These are phyloP conservation scores for Gisinianus flammeolus DNA, from an alignment of 2,888 invertebrate species.

Conservation along the genomic window DNA sequence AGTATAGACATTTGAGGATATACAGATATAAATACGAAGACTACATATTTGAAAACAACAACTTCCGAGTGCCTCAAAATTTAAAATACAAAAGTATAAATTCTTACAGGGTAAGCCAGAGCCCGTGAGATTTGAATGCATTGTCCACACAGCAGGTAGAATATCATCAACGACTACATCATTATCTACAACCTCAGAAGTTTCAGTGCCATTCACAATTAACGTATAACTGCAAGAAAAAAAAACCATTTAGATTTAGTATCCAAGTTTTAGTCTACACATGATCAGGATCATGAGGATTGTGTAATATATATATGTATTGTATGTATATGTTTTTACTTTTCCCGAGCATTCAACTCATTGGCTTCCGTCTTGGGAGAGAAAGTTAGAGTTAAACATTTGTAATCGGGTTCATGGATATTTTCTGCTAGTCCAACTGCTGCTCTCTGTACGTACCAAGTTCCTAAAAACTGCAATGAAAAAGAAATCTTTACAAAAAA, in stretches of 20 bases:
- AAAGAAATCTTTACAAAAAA: neutral
- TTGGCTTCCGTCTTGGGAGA: neutral
- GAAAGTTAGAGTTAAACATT: neutral
- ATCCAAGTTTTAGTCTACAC: neutral
- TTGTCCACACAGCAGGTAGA: neutral
- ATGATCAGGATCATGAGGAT: neutral
- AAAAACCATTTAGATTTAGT: neutral
- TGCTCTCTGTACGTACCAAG: neutral
- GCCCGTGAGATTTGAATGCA: neutral
- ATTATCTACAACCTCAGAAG: neutral
- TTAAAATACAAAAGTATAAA: neutral
- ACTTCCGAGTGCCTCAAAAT: neutral
- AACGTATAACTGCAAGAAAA: neutral
- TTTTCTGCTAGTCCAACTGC: neutral
- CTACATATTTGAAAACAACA: neutral
- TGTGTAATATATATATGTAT: neutral
- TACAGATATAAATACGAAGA: neutral
- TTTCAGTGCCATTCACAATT: neutral
- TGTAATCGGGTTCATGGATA: neutral
- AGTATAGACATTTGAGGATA: neutral
- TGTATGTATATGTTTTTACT: neutral
- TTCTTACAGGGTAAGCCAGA: neutral
- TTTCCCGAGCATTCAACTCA: neutral
- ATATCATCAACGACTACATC: neutral
- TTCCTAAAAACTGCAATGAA: neutral